Conservation (phyloP, 2,797 vertebrate species). For the Acanthiza pusilla region DNA sequence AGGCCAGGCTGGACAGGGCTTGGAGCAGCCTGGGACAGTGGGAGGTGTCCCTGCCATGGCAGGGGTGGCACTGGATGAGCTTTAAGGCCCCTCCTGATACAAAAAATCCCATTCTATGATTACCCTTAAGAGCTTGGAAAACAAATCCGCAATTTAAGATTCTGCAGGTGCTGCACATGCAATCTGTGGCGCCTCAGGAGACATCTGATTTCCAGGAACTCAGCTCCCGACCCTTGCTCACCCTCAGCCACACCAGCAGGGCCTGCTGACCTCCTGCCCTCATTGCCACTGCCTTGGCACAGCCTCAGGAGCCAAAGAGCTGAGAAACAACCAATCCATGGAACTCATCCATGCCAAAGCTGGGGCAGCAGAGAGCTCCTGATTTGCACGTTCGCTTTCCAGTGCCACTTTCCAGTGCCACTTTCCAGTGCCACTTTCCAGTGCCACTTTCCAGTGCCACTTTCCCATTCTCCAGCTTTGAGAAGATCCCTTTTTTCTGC, state of each 20-base stretch:
- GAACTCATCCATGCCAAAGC: not conserved
- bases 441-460: not conserved
- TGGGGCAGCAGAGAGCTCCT: rapidly evolving
- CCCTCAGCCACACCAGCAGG: not conserved
- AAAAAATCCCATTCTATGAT: not conserved
- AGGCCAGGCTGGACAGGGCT: not conserved
- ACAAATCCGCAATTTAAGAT: not conserved
- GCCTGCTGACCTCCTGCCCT: not conserved
- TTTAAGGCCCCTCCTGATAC: not conserved
- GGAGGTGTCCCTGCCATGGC: not conserved
- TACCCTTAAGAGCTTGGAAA: not conserved
- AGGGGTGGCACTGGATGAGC: not conserved
- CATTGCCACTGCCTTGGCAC: not conserved
- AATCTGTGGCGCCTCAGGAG: not conserved
- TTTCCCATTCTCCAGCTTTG: not conserved
- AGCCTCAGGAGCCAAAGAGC: not conserved
- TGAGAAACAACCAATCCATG: not conserved
- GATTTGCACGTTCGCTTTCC: not conserved
- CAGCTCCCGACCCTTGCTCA: not conserved
- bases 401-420: not conserved
- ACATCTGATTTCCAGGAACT: not conserved
- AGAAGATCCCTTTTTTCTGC: not conserved
- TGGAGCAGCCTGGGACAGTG: not conserved
- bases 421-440: not conserved
- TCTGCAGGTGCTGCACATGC: not conserved